phyloP scores from a whole-genome alignment of 2,888 invertebrate genomes.

The Rhagium mordax region DNA sequence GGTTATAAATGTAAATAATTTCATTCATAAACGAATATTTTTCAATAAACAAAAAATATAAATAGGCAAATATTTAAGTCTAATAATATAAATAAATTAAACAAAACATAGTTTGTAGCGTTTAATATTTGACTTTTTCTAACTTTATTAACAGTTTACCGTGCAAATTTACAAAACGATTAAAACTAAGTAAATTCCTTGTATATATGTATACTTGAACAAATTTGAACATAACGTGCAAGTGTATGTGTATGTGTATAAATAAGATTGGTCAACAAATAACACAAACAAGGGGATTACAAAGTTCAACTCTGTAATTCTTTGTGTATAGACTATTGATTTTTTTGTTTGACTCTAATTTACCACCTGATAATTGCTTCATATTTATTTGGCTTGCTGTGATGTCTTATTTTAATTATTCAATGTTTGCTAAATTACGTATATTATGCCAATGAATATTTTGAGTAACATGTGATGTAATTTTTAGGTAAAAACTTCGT shows the following conservation, averaged over 20 bases:
- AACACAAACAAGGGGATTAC: slow-evolving; percentile 60
- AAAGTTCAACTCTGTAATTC: slow-evolving; percentile 57
- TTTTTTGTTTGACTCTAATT: slow-evolving; percentile 59
- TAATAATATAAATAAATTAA: slow-evolving; percentile 59
- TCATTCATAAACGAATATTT: slow-evolving; percentile 55
- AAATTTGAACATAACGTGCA: slow-evolving; percentile 54
- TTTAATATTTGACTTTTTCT: slow-evolving; percentile 56
- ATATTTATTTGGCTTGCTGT: slow-evolving; percentile 27
- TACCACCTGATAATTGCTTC: slow-evolving; percentile 52
- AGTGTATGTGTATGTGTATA: slow-evolving; percentile 53
- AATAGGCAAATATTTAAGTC: slow-evolving; percentile 65
- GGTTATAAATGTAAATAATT: slow-evolving; percentile 43
- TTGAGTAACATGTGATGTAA: background rate
- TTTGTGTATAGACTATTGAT: slow-evolving; percentile 58
- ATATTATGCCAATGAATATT: background rate
- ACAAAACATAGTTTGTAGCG: slow-evolving; percentile 57
- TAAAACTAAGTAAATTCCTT: slow-evolving; percentile 59
- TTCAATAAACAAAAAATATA: slow-evolving; percentile 57
- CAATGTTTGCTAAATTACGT: background rate
- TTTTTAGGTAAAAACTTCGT: background rate
- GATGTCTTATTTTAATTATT: slow-evolving; percentile 25
- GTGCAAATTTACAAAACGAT: slow-evolving; percentile 64
- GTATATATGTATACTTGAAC: slow-evolving; percentile 47
- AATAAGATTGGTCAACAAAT: slow-evolving; percentile 63
- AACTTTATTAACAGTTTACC: slow-evolving; percentile 61